These are phyloP conservation scores for Onchidella celtica DNA, from an alignment of 2,888 invertebrate species.

Conservation along the genomic window DNA sequence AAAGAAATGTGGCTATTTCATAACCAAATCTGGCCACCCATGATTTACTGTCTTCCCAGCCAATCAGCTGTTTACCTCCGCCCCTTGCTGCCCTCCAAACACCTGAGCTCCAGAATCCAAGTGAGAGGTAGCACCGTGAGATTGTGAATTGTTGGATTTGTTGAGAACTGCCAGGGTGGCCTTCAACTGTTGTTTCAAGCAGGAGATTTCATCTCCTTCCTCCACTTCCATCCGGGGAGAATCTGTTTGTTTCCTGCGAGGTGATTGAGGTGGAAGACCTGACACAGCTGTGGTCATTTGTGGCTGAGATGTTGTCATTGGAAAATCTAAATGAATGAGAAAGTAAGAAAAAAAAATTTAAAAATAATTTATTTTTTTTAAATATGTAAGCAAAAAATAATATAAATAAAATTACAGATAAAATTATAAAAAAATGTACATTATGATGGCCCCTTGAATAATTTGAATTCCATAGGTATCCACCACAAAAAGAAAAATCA, in stretches of 20 bases:
- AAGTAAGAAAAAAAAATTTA: not conserved
- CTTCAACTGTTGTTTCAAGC: slow-evolving; percentile 40
- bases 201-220: slow-evolving; percentile 32
- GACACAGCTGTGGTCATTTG: not conserved
- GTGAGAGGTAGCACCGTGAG: not conserved
- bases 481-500: too few species aligned
- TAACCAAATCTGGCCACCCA: too few species aligned
- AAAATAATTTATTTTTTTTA: not conserved
- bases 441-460: too few species aligned
- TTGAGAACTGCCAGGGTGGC: slow-evolving; percentile 26
- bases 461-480: too few species aligned
- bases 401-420: not conserved
- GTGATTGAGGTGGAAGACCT: slow-evolving; percentile 48
- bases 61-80: too few species aligned
- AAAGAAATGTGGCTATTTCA: too few species aligned
- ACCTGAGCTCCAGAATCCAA: slow-evolving; percentile 22
- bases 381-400: not conserved
- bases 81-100: not conserved
- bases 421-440: too few species aligned
- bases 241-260: slow-evolving; percentile 19
- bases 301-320: not conserved
- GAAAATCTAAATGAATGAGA: slow-evolving; percentile 13
- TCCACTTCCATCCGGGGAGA: not conserved
- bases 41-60: too few species aligned
- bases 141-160: not conserved